Evolutionary conservation across 2,888 invertebrate species (phyloP), one percentile per base, ranked within the genome.

Genomic region (Calameuta filiformis): DNA sequence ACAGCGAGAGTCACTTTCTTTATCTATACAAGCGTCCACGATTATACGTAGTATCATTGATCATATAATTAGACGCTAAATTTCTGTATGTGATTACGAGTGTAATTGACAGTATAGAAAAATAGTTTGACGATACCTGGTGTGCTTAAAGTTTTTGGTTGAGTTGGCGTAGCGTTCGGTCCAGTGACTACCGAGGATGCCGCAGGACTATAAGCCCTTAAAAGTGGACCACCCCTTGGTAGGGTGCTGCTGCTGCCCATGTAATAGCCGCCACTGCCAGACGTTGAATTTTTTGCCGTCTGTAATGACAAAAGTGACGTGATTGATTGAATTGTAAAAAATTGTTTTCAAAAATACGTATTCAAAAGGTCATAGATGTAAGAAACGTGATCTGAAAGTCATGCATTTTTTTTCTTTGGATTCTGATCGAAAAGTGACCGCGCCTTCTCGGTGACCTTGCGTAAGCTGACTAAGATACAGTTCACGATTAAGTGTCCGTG

Each of bases 121-220:
- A 56, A 56, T 56, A 56, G 56, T 56, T 23, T 56, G 56, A 56
- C 23, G 23, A 11, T 90, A 91, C 90, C 91, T 87, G 91, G 88
- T 40, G 90, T 89, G 31, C 88, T 83, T 23, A 90, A 84, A 68
- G 85, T 81, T 81, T 91, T 90, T 30, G 90, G 85, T 77, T 88
- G 89, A 34, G 89, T 85, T 35, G 89, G 85, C 6, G 87, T 87
- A 40, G 87, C 84, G 78, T 87, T 90, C 3, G 90, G 87, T 15
- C 89, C 90, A 2, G 87, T 84, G 15, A 89, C 87, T 35, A 89
- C 87, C 35, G 89, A 87, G 34, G 89, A 93, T 12, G 93, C 92
- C 15, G 94, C 94, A 15, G 96, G 95, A 23, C 96, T 95, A 89
- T 95, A 96, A 0, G 95, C 94, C 75, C 96, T 92, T 73, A 95